Evolutionary conservation across 2,113 vertebrate genomes (phyloP).

Genomic region (Nymphicus hollandicus): DNA sequence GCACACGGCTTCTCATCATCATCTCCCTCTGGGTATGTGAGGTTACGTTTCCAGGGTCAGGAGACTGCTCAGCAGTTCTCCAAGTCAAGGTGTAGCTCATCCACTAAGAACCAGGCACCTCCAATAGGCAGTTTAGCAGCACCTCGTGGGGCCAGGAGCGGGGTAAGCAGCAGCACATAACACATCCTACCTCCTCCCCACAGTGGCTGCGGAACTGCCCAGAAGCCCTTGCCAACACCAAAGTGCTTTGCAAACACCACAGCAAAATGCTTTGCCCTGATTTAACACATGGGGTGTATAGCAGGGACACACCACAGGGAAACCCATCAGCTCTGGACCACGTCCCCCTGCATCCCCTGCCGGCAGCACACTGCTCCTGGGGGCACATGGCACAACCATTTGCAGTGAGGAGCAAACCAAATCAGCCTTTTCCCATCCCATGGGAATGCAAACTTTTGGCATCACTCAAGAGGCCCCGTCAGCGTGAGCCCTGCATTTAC

Average conservation of each 20-base stretch:
- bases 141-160: accelerated
- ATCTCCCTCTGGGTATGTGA: neutral
- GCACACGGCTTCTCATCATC: neutral
- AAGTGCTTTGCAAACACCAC: neutral
- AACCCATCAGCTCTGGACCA: accelerated
- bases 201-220: neutral
- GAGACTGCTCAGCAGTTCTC: neutral
- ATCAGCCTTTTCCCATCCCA: neutral
- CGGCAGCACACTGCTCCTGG: neutral
- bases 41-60: neutral
- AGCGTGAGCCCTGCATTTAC: neutral
- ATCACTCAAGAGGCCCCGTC: accelerated
- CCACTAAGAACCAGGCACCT: neutral
- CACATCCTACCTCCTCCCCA: neutral
- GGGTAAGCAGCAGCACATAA: neutral
- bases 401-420: neutral
- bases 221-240: neutral
- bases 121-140: neutral
- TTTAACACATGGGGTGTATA: neutral
- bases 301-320: accelerated
- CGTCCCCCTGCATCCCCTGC: accelerated
- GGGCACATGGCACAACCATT: neutral
- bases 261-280: neutral
- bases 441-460: constrained; percentile 11
- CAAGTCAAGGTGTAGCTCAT: neutral